Evolutionary conservation across 2,113 vertebrate genomes (phyloP), one percentile per base, ranked within the genome.

Genomic region (Sinosuthora webbiana): DNA sequence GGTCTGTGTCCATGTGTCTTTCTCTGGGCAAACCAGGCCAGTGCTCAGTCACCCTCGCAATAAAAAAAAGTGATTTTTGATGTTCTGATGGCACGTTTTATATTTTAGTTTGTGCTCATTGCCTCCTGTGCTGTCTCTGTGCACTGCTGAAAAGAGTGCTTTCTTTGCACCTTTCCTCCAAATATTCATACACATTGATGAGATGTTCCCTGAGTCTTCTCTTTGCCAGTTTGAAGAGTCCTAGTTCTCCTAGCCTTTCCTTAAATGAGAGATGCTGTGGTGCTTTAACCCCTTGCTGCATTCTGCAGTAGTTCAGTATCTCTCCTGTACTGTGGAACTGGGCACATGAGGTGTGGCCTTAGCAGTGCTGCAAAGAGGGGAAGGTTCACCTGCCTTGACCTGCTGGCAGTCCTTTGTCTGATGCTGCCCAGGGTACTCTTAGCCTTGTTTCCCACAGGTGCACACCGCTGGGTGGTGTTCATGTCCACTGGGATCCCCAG

Each of bases 401-500:
- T 71, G 30, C 35, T 84, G 59, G 15, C 33, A 45, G 3, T 75
- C 1, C 23, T 69, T 55, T 78, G 60, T 50, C 30, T 74, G 3
- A 6, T 50, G 28, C n/a, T 4, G 4, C 60, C 11, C 9, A 62
- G 41, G 20, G 12, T 37, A 6, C 56, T 5, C 0, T 14, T 39
- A 56, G 60, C 70, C 18, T 67, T 37, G 17, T 63, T 80, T 83
- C 53, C 20, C 4, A 1, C 22, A 55, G 39, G 24, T 35, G 28
- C 5, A 4, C 7, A 0, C 8, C 2, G 1, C 22, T 55, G 59
- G 9, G 28, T 64, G 0, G 1, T 37, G 27, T 73, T 84, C 6
- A 6, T 84, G 74, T 47, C n/a, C 13, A 0, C 50, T 49, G 60
- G 30, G 18, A 62, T 42, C 14, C 50, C 24, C 27, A 33, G 37